phyloP scores from a whole-genome alignment of 2,888 invertebrate genomes.

The Caenorhabditis sp. region DNA sequence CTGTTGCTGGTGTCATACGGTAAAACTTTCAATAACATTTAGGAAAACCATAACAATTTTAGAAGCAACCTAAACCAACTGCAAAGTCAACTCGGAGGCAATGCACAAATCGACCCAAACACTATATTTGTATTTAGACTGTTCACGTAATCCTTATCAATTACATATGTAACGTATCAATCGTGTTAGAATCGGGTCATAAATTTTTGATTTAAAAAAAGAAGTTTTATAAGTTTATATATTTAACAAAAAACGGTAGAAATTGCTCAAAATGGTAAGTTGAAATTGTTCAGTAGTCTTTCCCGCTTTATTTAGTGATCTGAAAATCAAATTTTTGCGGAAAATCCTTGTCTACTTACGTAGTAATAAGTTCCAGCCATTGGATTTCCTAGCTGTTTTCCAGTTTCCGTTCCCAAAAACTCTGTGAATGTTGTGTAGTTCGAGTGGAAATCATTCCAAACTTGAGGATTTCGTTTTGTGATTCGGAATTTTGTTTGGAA shows the following conservation, averaged over 20 bases:
- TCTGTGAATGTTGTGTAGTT: slow-evolving; percentile 77
- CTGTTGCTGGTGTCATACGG: slow-evolving; percentile 52
- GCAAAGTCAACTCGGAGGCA: slow-evolving; percentile 61
- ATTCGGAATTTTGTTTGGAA: slow-evolving; percentile 74
- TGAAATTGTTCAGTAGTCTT: too few species aligned
- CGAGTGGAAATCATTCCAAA: slow-evolving; percentile 73
- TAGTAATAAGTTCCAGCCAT: slow-evolving; percentile 74
- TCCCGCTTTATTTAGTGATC: slow-evolving; percentile 64
- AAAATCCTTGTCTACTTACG: slow-evolving; percentile 34
- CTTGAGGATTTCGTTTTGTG: slow-evolving; percentile 72
- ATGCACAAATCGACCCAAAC: slow-evolving; percentile 62
- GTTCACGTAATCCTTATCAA: slow-evolving; percentile 19
- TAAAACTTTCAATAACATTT: not conserved
- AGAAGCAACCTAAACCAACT: slow-evolving; percentile 48
- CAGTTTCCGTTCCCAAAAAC: slow-evolving; percentile 73
- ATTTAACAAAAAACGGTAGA: too few species aligned
- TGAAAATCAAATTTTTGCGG: too few species aligned
- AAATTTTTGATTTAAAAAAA: too few species aligned
- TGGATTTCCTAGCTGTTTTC: slow-evolving; percentile 74
- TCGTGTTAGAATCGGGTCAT: slow-evolving; percentile 27
- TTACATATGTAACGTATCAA: too few species aligned
- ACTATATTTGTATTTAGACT: slow-evolving; percentile 44
- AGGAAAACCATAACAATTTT: slow-evolving; percentile 6
- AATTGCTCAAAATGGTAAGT: too few species aligned
- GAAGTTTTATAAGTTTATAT: too few species aligned